phyloP scores from a whole-genome alignment of 2,888 invertebrate genomes.

The Yponomeuta cagnagella region DNA sequence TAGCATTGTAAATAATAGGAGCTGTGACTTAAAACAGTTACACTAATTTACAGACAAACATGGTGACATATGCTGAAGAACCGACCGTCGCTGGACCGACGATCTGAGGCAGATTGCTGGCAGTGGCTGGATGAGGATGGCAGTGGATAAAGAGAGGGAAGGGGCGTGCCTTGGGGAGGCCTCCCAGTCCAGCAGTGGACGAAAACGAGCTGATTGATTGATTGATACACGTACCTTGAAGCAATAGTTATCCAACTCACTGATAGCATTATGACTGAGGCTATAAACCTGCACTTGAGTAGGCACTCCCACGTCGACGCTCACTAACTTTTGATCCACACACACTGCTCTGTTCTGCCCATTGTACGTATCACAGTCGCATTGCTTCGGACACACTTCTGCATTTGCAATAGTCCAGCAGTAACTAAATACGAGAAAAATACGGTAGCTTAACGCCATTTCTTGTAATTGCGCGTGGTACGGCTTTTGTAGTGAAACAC shows the following conservation, averaged over 20 bases:
- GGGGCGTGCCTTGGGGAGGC: too few relatives aligned
- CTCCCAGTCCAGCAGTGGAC: too few relatives aligned
- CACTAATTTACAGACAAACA: too few relatives aligned
- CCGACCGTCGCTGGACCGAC: too few relatives aligned
- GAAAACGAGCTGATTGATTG: too few relatives aligned
- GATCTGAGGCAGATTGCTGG: too few relatives aligned
- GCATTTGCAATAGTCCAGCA: slow-evolving; percentile 26
- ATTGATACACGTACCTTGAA: slow-evolving; percentile 65
- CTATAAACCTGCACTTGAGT: slow-evolving; percentile 75
- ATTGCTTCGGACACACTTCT: slow-evolving; percentile 69
- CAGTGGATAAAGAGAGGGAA: too few relatives aligned
- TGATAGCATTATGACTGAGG: slow-evolving; percentile 78
- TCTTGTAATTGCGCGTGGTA: slow-evolving; percentile 29
- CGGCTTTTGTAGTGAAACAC: slow-evolving; percentile 18
- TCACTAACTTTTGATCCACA: slow-evolving; percentile 75
- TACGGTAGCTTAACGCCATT: slow-evolving; percentile 39
- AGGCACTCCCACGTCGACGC: slow-evolving; percentile 76
- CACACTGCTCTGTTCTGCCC: slow-evolving; percentile 69
- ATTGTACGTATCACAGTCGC: slow-evolving; percentile 70
- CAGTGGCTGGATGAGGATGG: too few relatives aligned
- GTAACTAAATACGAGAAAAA: slow-evolving; percentile 21
- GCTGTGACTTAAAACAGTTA: too few relatives aligned
- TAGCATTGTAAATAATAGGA: too few relatives aligned
- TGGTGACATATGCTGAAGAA: too few relatives aligned
- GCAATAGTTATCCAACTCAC: slow-evolving; percentile 75